A percentile compares a stretch with the other conserved stretches of the same genome.
phyloP scores from a whole-genome alignment of 2,113 vertebrate species.

The Prionailurus bengalensis region DNA sequence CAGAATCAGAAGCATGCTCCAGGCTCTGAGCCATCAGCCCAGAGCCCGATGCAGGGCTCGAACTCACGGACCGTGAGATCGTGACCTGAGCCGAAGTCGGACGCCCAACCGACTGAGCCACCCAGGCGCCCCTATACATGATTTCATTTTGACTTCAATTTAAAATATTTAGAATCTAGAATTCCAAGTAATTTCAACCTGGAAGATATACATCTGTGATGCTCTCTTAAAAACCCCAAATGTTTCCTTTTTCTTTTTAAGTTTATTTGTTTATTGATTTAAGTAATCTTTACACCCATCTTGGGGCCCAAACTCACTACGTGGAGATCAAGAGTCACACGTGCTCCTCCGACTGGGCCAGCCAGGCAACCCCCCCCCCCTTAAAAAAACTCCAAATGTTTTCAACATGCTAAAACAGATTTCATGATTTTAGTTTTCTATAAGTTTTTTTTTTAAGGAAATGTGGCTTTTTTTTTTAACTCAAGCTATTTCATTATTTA shows the following conservation, averaged over 20 bases:
- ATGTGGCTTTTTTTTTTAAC: neutral
- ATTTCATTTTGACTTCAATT: slow-evolving; percentile 47
- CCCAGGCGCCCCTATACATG: neutral
- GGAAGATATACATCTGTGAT: slow-evolving; percentile 37
- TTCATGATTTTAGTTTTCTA: slow-evolving; percentile 1
- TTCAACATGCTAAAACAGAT: slow-evolving; percentile 39
- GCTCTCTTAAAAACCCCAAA: slow-evolving; percentile 37
- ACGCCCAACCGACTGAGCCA: too few species aligned
- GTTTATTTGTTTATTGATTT: too few species aligned
- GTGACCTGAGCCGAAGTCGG: too few species aligned
- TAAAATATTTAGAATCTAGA: slow-evolving; percentile 49
- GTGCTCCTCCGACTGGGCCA: too few species aligned
- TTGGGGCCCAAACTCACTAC: too few species aligned
- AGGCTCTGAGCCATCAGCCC: too few species aligned
- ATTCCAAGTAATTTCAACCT: slow-evolving; percentile 39
- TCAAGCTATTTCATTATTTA: slow-evolving; percentile 46
- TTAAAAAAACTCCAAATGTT: neutral
- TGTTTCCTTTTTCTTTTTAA: neutral
- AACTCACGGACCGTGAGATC: too few species aligned
- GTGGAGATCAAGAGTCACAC: too few species aligned
- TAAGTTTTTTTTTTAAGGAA: neutral
- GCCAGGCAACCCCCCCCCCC: too few species aligned
- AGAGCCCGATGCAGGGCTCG: too few species aligned
- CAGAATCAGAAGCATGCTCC: too few species aligned
- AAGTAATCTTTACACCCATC: too few species aligned